phyloP scores from a whole-genome alignment of 2,888 invertebrate genomes.

The Leptinotarsa peninsularis region DNA sequence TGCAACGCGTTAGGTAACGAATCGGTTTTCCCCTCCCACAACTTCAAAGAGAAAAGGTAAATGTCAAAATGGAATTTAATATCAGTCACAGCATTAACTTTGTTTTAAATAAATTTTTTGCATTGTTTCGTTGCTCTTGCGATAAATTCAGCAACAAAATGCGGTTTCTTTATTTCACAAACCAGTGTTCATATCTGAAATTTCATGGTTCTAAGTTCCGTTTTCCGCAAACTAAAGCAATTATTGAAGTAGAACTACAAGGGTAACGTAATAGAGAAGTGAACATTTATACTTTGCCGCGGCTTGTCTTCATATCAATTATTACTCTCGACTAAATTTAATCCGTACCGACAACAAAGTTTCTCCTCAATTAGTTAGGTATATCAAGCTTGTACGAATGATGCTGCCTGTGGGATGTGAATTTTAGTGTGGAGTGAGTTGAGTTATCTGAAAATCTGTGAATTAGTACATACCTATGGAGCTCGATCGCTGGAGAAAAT shows the following conservation, averaged over 20 bases:
- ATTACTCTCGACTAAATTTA: conserved; percentile 43
- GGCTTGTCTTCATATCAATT: conserved; percentile 45
- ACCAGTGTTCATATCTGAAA: neutral
- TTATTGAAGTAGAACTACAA: conserved; percentile 34
- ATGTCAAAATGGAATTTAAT: too few species aligned
- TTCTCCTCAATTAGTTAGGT: conserved; percentile 40
- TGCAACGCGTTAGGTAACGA: too few species aligned
- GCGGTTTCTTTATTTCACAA: neutral
- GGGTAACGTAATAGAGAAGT: neutral
- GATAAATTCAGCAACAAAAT: neutral
- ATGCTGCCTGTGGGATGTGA: conserved; percentile 38
- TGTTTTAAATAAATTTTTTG: too few species aligned
- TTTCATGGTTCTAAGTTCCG: conserved; percentile 29
- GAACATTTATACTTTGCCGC: conserved; percentile 34
- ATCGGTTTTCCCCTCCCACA: too few species aligned
- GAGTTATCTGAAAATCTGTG: neutral
- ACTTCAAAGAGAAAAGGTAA: too few species aligned
- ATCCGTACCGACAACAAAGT: conserved; percentile 47
- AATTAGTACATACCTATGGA: neutral
- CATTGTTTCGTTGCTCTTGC: too few species aligned
- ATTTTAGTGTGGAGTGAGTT: conserved; percentile 7
- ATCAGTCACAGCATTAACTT: too few species aligned
- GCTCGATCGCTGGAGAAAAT: neutral
- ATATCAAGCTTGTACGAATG: conserved; percentile 23
- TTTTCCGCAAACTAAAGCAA: conserved; percentile 41